Base-by-base conservation (phyloP, 2,797 vertebrate genomes). In the Nyctibius grandis region DNA sequence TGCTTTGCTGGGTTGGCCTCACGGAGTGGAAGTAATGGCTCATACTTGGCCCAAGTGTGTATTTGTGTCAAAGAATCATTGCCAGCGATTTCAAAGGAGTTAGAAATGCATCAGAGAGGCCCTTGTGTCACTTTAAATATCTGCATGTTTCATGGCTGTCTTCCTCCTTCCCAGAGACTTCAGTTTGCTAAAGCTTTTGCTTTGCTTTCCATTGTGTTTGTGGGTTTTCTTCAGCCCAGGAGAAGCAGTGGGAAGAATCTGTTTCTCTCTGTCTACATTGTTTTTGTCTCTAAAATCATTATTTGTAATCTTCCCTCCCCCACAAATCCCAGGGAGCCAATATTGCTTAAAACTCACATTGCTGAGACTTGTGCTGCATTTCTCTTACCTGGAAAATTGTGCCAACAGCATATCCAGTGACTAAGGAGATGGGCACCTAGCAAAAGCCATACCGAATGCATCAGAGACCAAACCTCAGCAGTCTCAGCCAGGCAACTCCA, bases 261-360 rank as follows among this genome's bases (percentile, higher is more conserved):
- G 2, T 50, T 53, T 83, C 44, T 89, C 15, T 87, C 63, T 63
- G 25, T 90, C 87, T 76, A 36, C 45, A 42, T 40, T 95, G 70
- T 28, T 94, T 91, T 79, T 67, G 40, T 89, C 60, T 88, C 70
- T 82, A 82, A 86, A 31, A 7, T 15, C 47, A 44, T 95, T 95
- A 94, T 95, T 96, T 91, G 70, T 82, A 73, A 94, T 86, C 65
- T 91, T 79, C 26, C 34, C 34, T 76, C 33, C 67, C 9, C 14
- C 19, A 44, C 45, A 82, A 88, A 42, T 79, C 67, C 56, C 20
- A 9, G 44, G 19, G 59, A 96, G 63, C 9, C 15, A 28, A 47
- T 45, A 33, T 31, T 76, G 59, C 53, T 91, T 94, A 82, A 82
- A 94, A 82, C 8, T 79, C 76, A 56, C 3, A 21, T 80, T 60